Conservation (phyloP, 2,888 invertebrate species). For the Camponotus fellah region DNA sequence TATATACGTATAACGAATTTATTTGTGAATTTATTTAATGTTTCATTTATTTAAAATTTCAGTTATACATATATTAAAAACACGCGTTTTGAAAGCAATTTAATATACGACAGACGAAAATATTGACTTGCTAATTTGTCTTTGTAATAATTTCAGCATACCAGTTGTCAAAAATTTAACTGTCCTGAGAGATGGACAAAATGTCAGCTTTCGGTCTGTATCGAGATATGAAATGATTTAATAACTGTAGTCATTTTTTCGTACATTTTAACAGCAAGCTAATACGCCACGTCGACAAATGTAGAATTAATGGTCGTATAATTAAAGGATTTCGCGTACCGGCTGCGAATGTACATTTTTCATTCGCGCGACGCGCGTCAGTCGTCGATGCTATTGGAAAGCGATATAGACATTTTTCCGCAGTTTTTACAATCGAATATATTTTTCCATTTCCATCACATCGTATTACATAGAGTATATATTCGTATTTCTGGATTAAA, state of each 20-base stretch:
- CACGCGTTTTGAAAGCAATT: not conserved
- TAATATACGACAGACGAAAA: not conserved
- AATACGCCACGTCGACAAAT: conserved; percentile 47
- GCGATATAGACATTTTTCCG: conserved; percentile 64
- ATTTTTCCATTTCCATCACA: conserved; percentile 55
- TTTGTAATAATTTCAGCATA: not conserved
- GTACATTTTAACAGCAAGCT: conserved; percentile 52
- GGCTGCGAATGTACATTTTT: conserved; percentile 57
- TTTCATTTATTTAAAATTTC: no score
- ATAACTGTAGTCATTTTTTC: conserved; percentile 47
- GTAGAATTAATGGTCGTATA: conserved; percentile 57
- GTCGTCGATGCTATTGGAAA: conserved; percentile 71
- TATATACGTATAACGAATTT: not conserved
- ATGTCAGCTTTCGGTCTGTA: conserved; percentile 14
- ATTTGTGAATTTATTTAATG: not conserved
- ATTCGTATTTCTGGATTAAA: conserved; percentile 1
- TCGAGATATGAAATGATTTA: conserved; percentile 46
- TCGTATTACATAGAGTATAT: conserved; percentile 27
- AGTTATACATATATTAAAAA: not conserved
- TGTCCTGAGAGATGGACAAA: not conserved
- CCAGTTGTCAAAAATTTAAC: conserved; percentile 26
- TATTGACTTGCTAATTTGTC: conserved; percentile 12
- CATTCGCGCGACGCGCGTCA: conserved; percentile 56
- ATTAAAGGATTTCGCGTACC: conserved; percentile 57
- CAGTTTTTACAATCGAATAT: conserved; percentile 65